phyloP scores from a whole-genome alignment of 2,888 invertebrate genomes.

The Idaea aversata region DNA sequence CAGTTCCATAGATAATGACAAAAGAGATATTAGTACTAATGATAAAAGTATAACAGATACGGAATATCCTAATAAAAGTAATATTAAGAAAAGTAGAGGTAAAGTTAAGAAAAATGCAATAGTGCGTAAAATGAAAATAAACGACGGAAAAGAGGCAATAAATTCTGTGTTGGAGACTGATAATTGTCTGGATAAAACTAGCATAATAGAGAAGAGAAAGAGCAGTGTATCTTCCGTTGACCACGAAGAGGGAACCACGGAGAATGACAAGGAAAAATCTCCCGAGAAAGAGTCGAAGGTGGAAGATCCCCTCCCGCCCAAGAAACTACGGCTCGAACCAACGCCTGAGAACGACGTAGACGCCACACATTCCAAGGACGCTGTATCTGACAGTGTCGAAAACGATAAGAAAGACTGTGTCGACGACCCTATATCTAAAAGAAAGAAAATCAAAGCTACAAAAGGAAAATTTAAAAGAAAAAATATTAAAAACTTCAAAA shows the following conservation, averaged over 20 bases:
- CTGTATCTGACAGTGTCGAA: conserved; percentile 46
- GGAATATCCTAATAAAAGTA: conserved; percentile 55
- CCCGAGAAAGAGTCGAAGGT: conserved; percentile 55
- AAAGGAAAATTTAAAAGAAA: conserved; percentile 71
- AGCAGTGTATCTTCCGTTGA: conserved; percentile 71
- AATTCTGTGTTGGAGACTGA: conserved; percentile 57
- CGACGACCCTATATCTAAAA: conserved; percentile 49
- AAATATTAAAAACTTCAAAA: conserved; percentile 40
- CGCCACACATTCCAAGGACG: conserved; percentile 67
- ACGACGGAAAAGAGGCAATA: conserved; percentile 50
- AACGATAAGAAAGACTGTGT: conserved; percentile 43
- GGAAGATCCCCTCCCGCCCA: conserved; percentile 64
- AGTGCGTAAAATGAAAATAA: conserved; percentile 48
- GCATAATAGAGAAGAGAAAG: conserved; percentile 69
- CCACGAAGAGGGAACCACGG: conserved; percentile 52
- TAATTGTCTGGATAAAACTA: conserved; percentile 63
- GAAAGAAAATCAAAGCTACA: conserved; percentile 69
- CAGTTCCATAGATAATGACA: conserved; percentile 54
- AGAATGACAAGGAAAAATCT: conserved; percentile 55
- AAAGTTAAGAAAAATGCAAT: conserved; percentile 64
- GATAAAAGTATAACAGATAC: conserved; percentile 58
- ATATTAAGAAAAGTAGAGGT: conserved; percentile 57
- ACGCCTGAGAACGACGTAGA: conserved; percentile 57
- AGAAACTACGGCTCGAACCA: conserved; percentile 68
- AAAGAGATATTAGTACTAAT: conserved; percentile 51